These are phyloP conservation scores for Micrasema longulum DNA, from an alignment of 1,140 invertebrate species.

Conservation along the genomic window DNA sequence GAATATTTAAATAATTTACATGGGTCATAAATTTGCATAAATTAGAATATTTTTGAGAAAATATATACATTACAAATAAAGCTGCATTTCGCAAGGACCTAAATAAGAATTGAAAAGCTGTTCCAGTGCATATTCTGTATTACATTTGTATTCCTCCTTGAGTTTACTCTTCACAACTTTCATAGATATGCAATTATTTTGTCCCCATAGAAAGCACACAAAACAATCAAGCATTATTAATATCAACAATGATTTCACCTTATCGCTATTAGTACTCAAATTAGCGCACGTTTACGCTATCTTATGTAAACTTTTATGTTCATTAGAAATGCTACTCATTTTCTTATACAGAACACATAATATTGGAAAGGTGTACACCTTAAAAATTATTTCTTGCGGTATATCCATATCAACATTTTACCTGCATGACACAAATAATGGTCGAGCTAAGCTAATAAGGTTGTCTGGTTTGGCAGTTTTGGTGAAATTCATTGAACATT, in stretches of 20 bases:
- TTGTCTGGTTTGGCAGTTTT: conserved; percentile 36
- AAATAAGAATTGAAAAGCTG: conserved; percentile 31
- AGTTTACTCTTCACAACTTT: conserved; percentile 42
- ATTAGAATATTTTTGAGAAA: conserved; percentile 34
- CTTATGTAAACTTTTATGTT: conserved; percentile 11
- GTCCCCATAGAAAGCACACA: conserved; percentile 33
- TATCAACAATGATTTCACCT: conserved; percentile 25
- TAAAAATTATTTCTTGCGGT: conserved; percentile 40
- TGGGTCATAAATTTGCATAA: conserved; percentile 30
- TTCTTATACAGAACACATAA: conserved; percentile 40
- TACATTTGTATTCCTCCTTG: conserved; percentile 4
- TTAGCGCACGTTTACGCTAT: conserved; percentile 5
- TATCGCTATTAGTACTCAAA: conserved; percentile 25
- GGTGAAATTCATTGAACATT: neutral
- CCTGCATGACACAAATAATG: conserved; percentile 43
- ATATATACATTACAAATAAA: conserved; percentile 44
- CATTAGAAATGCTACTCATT: conserved; percentile 29
- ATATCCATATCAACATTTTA: conserved; percentile 38
- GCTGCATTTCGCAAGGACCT: conserved; percentile 45
- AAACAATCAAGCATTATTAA: conserved; percentile 34
- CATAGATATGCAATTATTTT: conserved; percentile 42
- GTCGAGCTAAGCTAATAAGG: conserved; percentile 15
- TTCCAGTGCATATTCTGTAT: neutral
- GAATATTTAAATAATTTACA: conserved; percentile 38
- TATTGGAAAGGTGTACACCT: conserved; percentile 46